These are phyloP conservation scores for Dione juno DNA, from an alignment of 2,888 invertebrate species.

Conservation along the genomic window DNA sequence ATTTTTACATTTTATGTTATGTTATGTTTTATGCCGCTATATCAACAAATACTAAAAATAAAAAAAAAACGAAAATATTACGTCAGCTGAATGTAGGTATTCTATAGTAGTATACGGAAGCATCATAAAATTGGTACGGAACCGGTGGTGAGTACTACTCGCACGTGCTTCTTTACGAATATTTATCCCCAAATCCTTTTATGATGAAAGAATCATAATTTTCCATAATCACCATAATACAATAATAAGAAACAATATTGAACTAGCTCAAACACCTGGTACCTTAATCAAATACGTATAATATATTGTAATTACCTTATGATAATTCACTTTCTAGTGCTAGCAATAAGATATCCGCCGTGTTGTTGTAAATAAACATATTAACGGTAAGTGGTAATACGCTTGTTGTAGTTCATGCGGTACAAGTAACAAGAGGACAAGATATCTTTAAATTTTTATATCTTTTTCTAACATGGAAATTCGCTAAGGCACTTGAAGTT, in stretches of 20 bases:
- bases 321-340: not conserved
- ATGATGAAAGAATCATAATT: not conserved
- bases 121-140: too few species aligned
- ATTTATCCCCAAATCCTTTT: too few species aligned
- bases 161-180: too few species aligned
- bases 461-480: not conserved
- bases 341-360: conserved; percentile 32
- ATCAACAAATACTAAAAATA: too few species aligned
- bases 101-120: too few species aligned
- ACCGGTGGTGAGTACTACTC: too few species aligned
- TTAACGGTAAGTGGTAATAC: conserved; percentile 71
- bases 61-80: too few species aligned
- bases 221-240: not conserved
- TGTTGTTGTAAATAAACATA: conserved; percentile 70
- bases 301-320: not conserved
- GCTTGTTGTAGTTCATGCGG: conserved; percentile 52
- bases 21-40: too few species aligned
- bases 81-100: too few species aligned
- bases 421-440: conserved; percentile 44
- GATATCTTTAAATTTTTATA: not conserved
- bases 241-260: not conserved
- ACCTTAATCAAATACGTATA: conserved; percentile 1
- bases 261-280: not conserved
- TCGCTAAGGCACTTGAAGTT: not conserved
- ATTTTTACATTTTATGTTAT: too few species aligned